phyloP scores from a whole-genome alignment of 2,888 invertebrate species.

The Euclidia mi region DNA sequence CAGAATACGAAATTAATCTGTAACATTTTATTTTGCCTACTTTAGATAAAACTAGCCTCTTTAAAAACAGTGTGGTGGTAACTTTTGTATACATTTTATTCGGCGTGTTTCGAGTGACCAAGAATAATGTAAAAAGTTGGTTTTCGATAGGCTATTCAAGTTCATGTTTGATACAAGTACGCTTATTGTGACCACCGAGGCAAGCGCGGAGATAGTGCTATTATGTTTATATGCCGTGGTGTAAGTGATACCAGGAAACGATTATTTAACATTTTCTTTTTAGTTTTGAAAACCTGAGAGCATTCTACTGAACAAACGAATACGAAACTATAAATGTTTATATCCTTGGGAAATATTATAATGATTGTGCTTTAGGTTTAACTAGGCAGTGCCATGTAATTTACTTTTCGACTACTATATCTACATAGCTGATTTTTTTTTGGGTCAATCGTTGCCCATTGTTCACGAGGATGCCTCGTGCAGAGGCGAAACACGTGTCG shows the following conservation, averaged over 20 bases:
- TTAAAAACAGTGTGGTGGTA: slow-evolving; percentile 26
- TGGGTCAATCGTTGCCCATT: no score
- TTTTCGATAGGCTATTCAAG: slow-evolving; percentile 78
- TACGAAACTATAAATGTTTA: not conserved
- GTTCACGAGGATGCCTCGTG: no score
- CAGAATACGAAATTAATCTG: no score
- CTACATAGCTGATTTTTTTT: no score
- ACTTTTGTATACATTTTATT: slow-evolving; percentile 37
- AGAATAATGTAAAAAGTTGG: slow-evolving; percentile 63
- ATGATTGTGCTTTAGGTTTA: no score
- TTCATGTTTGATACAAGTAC: slow-evolving; percentile 69
- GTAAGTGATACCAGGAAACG: slow-evolving; percentile 15
- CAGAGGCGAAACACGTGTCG: no score
- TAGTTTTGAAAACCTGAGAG: no score
- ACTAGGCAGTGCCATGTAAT: no score
- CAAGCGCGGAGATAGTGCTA: slow-evolving; percentile 68
- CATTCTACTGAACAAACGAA: not conserved
- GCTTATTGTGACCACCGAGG: slow-evolving; percentile 63
- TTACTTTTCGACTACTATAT: no score
- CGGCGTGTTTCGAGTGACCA: slow-evolving; percentile 56
- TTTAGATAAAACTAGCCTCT: slow-evolving; percentile 3
- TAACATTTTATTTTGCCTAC: not conserved
- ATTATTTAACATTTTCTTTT: not conserved
- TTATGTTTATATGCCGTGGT: slow-evolving; percentile 48
- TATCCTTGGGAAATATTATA: no score